A percentile compares a stretch with the other conserved stretches of the same genome.
phyloP scores from a whole-genome alignment of 2,113 vertebrate genomes.

The Phoxinus phoxinus region DNA sequence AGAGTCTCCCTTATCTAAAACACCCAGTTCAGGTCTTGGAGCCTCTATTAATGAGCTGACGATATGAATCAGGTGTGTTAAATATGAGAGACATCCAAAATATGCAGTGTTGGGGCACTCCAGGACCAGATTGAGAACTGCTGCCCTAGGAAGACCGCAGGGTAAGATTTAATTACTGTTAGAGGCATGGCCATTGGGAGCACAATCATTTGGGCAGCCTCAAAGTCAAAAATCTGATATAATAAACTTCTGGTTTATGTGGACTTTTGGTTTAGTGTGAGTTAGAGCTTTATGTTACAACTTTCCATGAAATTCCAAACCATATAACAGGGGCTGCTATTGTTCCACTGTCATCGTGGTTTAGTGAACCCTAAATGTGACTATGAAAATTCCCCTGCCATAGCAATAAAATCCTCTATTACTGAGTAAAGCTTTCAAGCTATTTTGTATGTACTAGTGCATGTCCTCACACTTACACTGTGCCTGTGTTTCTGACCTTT shows the following conservation, averaged over 20 bases:
- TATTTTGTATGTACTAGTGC: background rate
- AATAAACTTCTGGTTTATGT: conserved; percentile 3
- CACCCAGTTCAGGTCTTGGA: background rate
- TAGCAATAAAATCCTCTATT: background rate
- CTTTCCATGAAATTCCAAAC: conserved; percentile 18
- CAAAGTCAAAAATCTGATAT: conserved; percentile 9
- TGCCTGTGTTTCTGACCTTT: background rate
- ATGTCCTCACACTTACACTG: background rate
- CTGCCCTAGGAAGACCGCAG: conserved; percentile 1
- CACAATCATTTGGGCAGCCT: background rate
- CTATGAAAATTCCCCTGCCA: conserved; percentile 16
- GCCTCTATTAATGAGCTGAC: background rate
- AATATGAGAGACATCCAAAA: background rate
- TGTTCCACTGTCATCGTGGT: background rate
- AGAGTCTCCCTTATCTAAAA: background rate
- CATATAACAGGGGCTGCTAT: background rate
- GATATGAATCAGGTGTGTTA: background rate
- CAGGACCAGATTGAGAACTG: background rate
- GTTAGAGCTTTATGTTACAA: background rate
- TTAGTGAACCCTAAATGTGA: conserved; percentile 2
- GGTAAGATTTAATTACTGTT: conserved; percentile 19
- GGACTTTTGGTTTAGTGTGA: background rate
- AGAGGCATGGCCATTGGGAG: conserved; percentile 3
- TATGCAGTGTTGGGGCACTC: background rate
- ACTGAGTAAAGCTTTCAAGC: background rate